These are phyloP conservation scores for Protodeltote pygarga DNA, from an alignment of 2,888 invertebrate genomes.

Conservation along the genomic window DNA sequence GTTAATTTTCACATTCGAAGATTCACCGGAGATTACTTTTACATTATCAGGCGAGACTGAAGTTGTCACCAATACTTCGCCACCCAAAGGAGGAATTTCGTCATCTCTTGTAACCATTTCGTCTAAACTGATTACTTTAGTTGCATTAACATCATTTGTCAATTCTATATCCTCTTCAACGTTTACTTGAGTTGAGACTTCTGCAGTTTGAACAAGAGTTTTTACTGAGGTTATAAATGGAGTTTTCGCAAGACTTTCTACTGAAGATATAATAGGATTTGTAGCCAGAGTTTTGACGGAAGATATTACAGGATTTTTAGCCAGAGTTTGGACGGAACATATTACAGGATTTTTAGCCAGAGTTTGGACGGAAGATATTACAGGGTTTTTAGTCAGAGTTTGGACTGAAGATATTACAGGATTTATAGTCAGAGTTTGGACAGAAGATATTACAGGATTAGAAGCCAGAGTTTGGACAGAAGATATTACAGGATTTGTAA, in stretches of 20 bases:
- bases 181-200: too few species aligned
- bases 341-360: too few species aligned
- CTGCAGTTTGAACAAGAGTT: not conserved
- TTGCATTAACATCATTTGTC: not conserved
- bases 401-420: too few species aligned
- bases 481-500: too few species aligned
- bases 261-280: not conserved
- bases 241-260: not conserved
- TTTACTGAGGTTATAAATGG: not conserved
- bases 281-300: not conserved
- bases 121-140: conserved; percentile 2
- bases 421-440: too few species aligned
- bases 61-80: conserved; percentile 13
- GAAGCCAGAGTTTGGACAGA: too few species aligned
- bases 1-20: too few species aligned
- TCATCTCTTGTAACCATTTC: not conserved
- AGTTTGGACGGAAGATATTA: too few species aligned
- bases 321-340: too few species aligned
- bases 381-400: too few species aligned
- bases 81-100: conserved; percentile 1
- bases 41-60: not conserved
- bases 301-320: not conserved
- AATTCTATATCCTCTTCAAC: conserved; percentile 11
- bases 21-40: too few species aligned
- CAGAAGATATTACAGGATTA: too few species aligned